Percentiles rank a stretch among this genome's conserved stretches.
Evolutionary conservation across 2,888 invertebrate genomes (phyloP).

Genomic region (Serrognathus titanus): DNA sequence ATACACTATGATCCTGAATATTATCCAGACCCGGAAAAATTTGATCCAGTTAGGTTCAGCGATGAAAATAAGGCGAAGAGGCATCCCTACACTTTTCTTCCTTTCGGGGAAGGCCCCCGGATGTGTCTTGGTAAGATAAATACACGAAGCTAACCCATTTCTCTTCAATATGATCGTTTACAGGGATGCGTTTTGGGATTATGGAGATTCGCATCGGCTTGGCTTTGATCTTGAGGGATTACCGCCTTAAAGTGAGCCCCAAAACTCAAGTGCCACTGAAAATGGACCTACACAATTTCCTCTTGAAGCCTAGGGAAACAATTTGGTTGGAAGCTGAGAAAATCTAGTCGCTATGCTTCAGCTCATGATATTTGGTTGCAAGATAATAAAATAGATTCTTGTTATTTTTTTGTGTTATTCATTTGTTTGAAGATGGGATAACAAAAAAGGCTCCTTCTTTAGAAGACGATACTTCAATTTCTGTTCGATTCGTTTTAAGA

Average conservation of each 20-base stretch:
- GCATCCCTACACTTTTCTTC: conserved; percentile 30
- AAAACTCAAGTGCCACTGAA: conserved; percentile 46
- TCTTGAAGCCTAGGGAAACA: conserved; percentile 47
- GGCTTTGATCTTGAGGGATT: conserved; percentile 47
- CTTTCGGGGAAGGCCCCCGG: conserved; percentile 36
- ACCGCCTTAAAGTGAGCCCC: conserved; percentile 45
- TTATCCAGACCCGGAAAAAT: conserved; percentile 35
- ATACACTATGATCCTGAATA: conserved; percentile 34
- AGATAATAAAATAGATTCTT: no score
- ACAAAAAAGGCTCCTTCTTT: no score
- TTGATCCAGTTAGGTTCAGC: conserved; percentile 32
- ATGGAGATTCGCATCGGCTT: conserved; percentile 52
- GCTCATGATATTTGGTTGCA: no score
- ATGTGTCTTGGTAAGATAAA: conserved; percentile 33
- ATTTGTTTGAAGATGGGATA: no score
- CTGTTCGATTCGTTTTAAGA: no score
- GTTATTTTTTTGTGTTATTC: no score
- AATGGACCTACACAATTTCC: conserved; percentile 45
- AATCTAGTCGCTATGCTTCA: background rate
- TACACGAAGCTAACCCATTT: background rate
- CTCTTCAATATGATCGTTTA: background rate
- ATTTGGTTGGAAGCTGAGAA: conserved; percentile 48
- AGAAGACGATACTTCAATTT: no score
- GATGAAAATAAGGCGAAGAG: conserved; percentile 25
- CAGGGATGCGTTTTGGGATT: conserved; percentile 52